Evolutionary conservation across 2,113 vertebrate species (phyloP), one percentile per base, ranked within the genome.

Genomic region (Ailurus styani): DNA sequence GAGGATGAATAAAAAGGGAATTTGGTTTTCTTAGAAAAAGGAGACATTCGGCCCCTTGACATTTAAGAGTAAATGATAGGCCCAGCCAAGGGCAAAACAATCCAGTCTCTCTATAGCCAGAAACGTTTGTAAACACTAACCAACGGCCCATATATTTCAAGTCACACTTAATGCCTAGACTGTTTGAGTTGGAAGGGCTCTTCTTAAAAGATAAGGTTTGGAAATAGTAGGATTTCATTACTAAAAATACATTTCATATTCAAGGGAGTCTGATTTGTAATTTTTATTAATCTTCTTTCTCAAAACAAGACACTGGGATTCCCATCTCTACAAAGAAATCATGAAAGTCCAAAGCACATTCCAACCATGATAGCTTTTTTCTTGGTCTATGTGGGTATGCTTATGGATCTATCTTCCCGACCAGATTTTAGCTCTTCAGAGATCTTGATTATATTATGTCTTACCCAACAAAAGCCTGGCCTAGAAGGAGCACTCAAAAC

Each of bases 161-260:
- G 55, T 50, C 54, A 73, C 25, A 64, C 88, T 81, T 93, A 52
- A 50, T 66, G 17, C 3, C 17, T 45, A 37, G 47, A 81, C 50
- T 50, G 25, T 45, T 82, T 90, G 75, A 93, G 72, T 70, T 75
- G 20, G 7, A 50, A 92, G n/a, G 25, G 15, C 31, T 2, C 31
- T 77, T 96, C 37, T 87, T 70, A 83, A 85, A 81, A 91, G 20
- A 12, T 12, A 77, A 86, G 6, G 12, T 60, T 87, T 81, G 31
- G 73, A 97, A 96, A 95, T 89, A 68, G 17, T 52, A 54, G 7
- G 17, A 86, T 92, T 92, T 94, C 37, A 37, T 77, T 70, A 77
- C 37, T 66, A 72, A 95, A 93, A 82, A 52, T 45, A 94, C 70
- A 93, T 55, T 84, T 79, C 12, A 54, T 81, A 79, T 95, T 82